phyloP scores from a whole-genome alignment of 2,113 vertebrate species.

The Atractosteus spatula region DNA sequence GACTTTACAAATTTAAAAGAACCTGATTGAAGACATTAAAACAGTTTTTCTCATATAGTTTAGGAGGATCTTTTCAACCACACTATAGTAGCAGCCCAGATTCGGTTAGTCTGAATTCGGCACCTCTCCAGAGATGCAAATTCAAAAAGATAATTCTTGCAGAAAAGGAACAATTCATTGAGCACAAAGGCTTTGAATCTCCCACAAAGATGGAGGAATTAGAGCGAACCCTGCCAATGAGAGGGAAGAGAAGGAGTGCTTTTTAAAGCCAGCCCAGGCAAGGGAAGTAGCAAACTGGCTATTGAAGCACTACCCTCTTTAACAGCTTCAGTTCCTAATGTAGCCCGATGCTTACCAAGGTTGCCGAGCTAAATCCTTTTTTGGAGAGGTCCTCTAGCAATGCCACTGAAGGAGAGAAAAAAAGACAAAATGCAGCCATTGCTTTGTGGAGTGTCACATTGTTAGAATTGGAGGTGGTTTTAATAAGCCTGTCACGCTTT shows the following conservation, averaged over 20 bases:
- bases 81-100: no score
- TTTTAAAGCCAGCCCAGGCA: background rate
- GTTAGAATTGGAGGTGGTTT: conserved; percentile 29
- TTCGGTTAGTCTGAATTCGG: no score
- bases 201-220: background rate
- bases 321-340: conserved; percentile 22
- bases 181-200: conserved; percentile 6
- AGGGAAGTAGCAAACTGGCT: background rate
- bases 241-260: background rate
- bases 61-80: no score
- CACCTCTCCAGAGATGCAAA: no score
- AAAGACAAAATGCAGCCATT: background rate
- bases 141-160: background rate
- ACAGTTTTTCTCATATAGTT: no score
- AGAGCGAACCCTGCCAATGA: conserved; percentile 4
- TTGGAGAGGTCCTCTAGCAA: conserved; percentile 18
- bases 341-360: conserved; percentile 10
- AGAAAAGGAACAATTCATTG: background rate
- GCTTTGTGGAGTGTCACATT: conserved; percentile 22
- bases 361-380: no score
- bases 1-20: no score
- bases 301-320: conserved; percentile 16
- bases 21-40: no score
- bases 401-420: conserved; percentile 18
- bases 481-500: conserved; percentile 53